phyloP scores from a whole-genome alignment of 1,140 invertebrate species.

The Tetramorium simillimum region DNA sequence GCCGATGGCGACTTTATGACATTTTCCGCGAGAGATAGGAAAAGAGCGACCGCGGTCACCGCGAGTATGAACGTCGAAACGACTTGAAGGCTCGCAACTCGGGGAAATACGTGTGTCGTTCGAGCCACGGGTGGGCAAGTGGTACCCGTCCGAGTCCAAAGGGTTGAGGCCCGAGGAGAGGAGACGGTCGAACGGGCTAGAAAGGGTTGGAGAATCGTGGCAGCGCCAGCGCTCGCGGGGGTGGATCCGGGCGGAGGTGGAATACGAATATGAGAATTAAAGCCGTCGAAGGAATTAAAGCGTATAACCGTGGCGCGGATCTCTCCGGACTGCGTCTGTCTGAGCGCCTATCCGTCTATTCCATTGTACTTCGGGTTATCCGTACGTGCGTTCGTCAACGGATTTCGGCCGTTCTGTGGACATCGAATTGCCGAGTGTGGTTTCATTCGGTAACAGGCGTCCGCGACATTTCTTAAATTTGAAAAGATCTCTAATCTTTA shows the following conservation, averaged over 20 bases:
- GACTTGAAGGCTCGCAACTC: constrained; percentile 64
- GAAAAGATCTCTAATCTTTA: not conserved
- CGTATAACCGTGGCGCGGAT: constrained; percentile 81
- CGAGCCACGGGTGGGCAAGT: constrained; percentile 67
- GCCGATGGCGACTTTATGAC: constrained; percentile 52
- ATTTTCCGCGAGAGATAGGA: constrained; percentile 62
- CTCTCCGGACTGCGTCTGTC: constrained; percentile 77
- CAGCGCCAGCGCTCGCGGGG: constrained; percentile 59
- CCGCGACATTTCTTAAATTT: not conserved
- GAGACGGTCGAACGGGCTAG: constrained; percentile 60
- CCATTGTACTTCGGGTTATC: constrained; percentile 66
- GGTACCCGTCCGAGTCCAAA: constrained; percentile 65
- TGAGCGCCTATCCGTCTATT: constrained; percentile 66
- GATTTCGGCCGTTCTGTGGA: constrained; percentile 70
- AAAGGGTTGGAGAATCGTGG: constrained; percentile 57
- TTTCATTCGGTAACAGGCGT: constrained; percentile 48
- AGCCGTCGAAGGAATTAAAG: constrained; percentile 85
- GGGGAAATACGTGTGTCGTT: constrained; percentile 73
- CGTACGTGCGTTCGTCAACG: constrained; percentile 66
- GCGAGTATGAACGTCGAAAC: constrained; percentile 57
- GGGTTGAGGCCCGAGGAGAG: constrained; percentile 67
- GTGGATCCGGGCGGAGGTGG: constrained; percentile 70
- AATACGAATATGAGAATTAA: constrained; percentile 86
- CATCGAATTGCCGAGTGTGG: constrained; percentile 76
- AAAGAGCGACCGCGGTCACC: constrained; percentile 48